Percentiles rank a stretch among this genome's conserved stretches.
These are phyloP conservation scores for Siniperca scherzeri DNA, from an alignment of 2,797 vertebrate genomes.

Conservation along the genomic window DNA sequence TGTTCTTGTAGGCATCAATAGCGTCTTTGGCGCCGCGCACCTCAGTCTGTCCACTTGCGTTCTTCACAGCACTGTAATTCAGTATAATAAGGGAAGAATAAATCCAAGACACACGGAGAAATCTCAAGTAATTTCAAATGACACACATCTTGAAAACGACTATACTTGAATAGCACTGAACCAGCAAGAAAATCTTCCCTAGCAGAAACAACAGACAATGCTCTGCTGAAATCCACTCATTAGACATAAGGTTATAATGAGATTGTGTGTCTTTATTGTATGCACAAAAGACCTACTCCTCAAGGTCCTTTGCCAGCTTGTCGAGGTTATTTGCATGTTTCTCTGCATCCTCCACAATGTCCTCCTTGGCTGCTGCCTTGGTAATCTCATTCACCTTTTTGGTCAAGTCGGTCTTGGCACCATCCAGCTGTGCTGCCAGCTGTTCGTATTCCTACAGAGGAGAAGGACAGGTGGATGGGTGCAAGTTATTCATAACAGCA, in stretches of 20 bases:
- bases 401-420: constrained; percentile 89
- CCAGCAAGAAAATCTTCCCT: background rate
- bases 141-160: background rate
- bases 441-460: constrained; percentile 90
- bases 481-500: constrained; percentile 16
- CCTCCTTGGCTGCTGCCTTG: constrained; percentile 85
- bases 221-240: background rate
- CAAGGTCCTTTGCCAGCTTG: constrained; percentile 88
- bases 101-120: background rate
- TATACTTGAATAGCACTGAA: background rate
- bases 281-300: constrained; percentile 86
- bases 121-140: background rate
- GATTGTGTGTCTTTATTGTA: background rate
- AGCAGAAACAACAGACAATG: background rate
- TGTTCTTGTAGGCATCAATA: constrained; percentile 93
- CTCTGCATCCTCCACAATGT: constrained; percentile 90
- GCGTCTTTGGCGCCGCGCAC: constrained; percentile 91
- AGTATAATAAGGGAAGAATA: constrained; percentile 3
- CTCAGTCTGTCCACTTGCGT: constrained; percentile 86
- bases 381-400: constrained; percentile 88
- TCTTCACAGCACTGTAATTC: constrained; percentile 87
- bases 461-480: constrained; percentile 16
- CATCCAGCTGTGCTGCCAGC: constrained; percentile 90
- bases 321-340: constrained; percentile 87
- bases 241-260: background rate